A percentile compares a stretch with the other conserved stretches of the same genome.
These are phyloP conservation scores for Branchipolynoe longqiensis DNA, from an alignment of 2,888 invertebrate species.

Conservation along the genomic window DNA sequence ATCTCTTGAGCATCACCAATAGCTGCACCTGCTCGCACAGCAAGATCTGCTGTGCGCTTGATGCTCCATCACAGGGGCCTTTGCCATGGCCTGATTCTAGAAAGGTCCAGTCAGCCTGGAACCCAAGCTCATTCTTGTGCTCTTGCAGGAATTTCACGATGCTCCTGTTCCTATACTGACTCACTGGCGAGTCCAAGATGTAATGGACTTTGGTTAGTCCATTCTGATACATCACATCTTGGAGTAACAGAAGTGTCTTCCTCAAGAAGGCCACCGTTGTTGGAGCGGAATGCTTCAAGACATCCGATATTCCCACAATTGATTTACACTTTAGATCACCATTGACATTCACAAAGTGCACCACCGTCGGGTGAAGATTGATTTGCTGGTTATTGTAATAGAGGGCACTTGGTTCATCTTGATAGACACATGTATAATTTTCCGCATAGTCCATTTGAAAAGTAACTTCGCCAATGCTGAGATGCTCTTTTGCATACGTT, in stretches of 20 bases:
- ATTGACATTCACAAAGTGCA: slow-evolving; percentile 52
- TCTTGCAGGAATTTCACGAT: neutral
- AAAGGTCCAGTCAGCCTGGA: neutral
- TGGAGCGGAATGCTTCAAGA: neutral
- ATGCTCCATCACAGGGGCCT: slow-evolving; percentile 22
- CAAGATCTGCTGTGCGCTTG: neutral
- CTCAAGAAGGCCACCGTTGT: neutral
- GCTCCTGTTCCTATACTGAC: neutral
- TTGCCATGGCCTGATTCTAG: slow-evolving; percentile 28
- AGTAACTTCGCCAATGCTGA: neutral
- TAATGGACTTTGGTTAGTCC: neutral
- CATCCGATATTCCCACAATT: neutral
- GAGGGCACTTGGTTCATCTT: slow-evolving; percentile 64
- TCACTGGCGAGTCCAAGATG: neutral
- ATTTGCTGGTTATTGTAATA: slow-evolving; percentile 63
- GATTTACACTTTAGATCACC: neutral
- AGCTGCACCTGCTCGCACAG: neutral
- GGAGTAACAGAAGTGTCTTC: neutral
- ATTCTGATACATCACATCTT: neutral
- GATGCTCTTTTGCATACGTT: neutral
- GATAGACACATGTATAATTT: slow-evolving; percentile 64
- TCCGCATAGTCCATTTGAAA: slow-evolving; percentile 85
- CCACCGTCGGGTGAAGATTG: slow-evolving; percentile 67
- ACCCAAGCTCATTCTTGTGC: neutral
- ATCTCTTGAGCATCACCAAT: neutral